Base-by-base conservation (phyloP, 2,113 vertebrate genomes). In the Chamaetylas fuelleborni region DNA sequence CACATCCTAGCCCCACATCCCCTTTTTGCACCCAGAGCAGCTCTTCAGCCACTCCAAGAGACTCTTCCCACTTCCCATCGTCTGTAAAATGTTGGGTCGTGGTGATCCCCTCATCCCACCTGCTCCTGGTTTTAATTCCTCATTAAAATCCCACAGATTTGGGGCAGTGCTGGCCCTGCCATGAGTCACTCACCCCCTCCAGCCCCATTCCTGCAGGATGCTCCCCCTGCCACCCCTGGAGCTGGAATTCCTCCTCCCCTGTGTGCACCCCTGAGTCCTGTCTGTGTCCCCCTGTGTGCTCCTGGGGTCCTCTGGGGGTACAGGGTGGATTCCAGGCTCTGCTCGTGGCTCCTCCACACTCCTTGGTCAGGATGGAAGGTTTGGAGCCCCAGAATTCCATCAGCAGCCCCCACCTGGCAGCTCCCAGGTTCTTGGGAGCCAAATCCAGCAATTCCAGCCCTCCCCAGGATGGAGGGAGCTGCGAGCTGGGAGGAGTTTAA, bases 201-300 rank as follows among this genome's bases (percentile, higher is more conserved):
- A 31, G 29, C 62, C 14, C 1, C 51, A 5, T 3, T 2, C 82
- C 62, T 6, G 36, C 8, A 24, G 74, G 84, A 34, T 78, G 58
- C 17, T 86, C 70, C 80, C 8, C 5, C 3, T 18, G 2, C 50
- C 14, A 8, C 18, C 43, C 43, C 43, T 43, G 43, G 45, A 47
- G 43, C 43, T 43, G 43, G 43, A 45, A 45, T 45, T 45, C 19
- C 13, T 42, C 23, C 5, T 45, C 19, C 26, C 40, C 36, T 5
- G 0, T 1, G 17, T 0, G 1, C 47, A 51, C 40, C 58, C 83
- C 62, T 2, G n/a, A 14, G 28, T 14, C 31, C n/a, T 13, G 3
- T 4, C 14, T 2, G 0, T 11, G 25, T n/a, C 33, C 78, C 54
- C 1, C 20, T 4, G 45, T 0, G 0, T 0, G 3, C 18, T 29